These are phyloP conservation scores for Drosophila formosana DNA, from an alignment of 2,888 invertebrate genomes.

Conservation along the genomic window DNA sequence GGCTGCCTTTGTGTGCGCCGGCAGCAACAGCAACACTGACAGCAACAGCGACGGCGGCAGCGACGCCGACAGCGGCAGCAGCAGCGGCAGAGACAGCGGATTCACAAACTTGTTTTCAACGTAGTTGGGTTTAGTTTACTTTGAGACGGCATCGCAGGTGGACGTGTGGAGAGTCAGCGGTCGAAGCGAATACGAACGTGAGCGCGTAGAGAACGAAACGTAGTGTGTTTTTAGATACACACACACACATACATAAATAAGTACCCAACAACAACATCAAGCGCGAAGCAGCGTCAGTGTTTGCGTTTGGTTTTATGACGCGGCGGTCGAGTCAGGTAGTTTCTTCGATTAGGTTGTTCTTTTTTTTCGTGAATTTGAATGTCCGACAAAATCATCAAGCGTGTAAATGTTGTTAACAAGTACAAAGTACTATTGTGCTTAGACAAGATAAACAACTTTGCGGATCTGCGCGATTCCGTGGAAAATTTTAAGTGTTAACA, in stretches of 20 bases:
- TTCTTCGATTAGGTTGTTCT: conserved; percentile 53
- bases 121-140: conserved; percentile 83
- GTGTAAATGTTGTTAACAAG: conserved; percentile 70
- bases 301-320: conserved; percentile 74
- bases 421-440: conserved; percentile 37
- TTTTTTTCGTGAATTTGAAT: conserved; percentile 41
- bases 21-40: conserved; percentile 36
- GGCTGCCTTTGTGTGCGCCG: conserved; percentile 28
- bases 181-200: conserved; percentile 52
- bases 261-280: conserved; percentile 38
- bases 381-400: conserved; percentile 60
- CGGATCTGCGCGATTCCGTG: conserved; percentile 18
- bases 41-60: conserved; percentile 7
- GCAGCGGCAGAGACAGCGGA: conserved; percentile 37
- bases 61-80: conserved; percentile 4
- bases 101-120: conserved; percentile 84
- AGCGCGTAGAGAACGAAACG: conserved; percentile 60
- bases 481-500: conserved; percentile 23
- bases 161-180: conserved; percentile 74
- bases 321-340: conserved; percentile 72
- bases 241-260: conserved; percentile 38
- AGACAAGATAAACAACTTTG: conserved; percentile 42
- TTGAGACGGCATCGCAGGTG: conserved; percentile 84
- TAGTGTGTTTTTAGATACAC: conserved; percentile 63
- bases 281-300: conserved; percentile 44